Evolutionary conservation across 1,140 invertebrate species (phyloP).

Genomic region (Xylocopa sonorina): DNA sequence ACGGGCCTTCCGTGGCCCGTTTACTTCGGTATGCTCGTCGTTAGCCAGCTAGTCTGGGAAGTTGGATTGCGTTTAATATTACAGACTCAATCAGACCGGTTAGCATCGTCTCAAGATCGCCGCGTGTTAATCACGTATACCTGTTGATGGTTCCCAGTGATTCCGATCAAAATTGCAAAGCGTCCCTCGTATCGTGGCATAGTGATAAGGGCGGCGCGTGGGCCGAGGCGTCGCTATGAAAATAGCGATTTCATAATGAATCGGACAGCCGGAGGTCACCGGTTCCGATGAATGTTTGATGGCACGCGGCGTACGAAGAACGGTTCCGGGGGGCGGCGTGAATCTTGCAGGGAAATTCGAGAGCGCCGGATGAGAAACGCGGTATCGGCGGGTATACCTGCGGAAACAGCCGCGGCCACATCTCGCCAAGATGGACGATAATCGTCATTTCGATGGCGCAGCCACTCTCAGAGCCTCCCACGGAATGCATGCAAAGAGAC

Average conservation of each 20-base stretch:
- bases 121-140: constrained; percentile 71
- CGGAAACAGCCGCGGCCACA: constrained; percentile 48
- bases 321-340: constrained; percentile 21
- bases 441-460: constrained; percentile 73
- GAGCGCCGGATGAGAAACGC: constrained; percentile 52
- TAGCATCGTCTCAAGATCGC: constrained; percentile 44
- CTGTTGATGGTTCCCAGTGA: constrained; percentile 39
- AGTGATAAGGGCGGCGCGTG: not conserved
- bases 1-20: constrained; percentile 41
- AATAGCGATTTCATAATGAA: constrained; percentile 25
- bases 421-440: constrained; percentile 73
- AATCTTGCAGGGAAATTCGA: constrained; percentile 57
- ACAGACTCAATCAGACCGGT: constrained; percentile 71
- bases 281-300: constrained; percentile 38
- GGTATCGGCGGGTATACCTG: constrained; percentile 55
- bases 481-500: constrained; percentile 78
- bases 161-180: constrained; percentile 56
- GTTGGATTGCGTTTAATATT: constrained; percentile 79
- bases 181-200: constrained; percentile 5
- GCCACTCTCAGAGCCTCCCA: constrained; percentile 73
- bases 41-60: constrained; percentile 64
- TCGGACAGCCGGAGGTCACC: not conserved
- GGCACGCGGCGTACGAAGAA: constrained; percentile 10
- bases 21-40: constrained; percentile 33
- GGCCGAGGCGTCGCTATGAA: not conserved